phyloP scores from a whole-genome alignment of 2,888 invertebrate species.

The Machimus atricapillus region DNA sequence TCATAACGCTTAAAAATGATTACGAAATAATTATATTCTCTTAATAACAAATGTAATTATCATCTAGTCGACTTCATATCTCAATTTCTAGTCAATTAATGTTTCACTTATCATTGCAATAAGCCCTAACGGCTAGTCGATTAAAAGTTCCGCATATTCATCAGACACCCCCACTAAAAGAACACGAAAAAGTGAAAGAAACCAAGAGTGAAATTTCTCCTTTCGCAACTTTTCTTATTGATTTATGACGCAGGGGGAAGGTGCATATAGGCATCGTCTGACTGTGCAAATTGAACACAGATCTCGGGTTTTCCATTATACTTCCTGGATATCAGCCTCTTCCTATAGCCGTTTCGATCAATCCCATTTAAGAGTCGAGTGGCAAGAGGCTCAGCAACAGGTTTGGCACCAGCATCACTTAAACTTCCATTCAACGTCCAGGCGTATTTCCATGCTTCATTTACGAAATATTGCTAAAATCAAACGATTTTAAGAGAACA shows the following conservation, averaged over 20 bases:
- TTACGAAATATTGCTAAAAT: not conserved
- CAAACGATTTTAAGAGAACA: not conserved
- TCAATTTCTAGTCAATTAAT: not conserved
- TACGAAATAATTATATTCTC: not conserved
- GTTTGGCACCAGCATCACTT: not conserved
- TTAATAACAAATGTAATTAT: not conserved
- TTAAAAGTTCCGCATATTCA: slow-evolving; percentile 3
- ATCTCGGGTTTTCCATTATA: slow-evolving; percentile 26
- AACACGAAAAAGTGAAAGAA: slow-evolving; percentile 49
- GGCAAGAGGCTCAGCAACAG: slow-evolving; percentile 11
- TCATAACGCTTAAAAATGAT: not conserved
- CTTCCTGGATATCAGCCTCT: slow-evolving; percentile 26
- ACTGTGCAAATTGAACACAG: slow-evolving; percentile 20
- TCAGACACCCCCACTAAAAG: slow-evolving; percentile 23
- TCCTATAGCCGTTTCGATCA: slow-evolving; percentile 27
- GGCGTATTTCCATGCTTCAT: not conserved
- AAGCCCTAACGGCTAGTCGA: not conserved
- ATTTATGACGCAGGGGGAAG: slow-evolving; percentile 9
- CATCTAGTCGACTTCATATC: not conserved
- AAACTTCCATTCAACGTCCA: not conserved
- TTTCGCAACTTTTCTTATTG: slow-evolving; percentile 49
- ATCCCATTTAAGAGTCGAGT: not conserved
- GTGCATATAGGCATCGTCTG: not conserved
- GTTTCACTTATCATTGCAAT: not conserved
- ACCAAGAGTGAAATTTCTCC: slow-evolving; percentile 63